These are phyloP conservation scores for Dicentrarchus labrax DNA, from an alignment of 2,113 vertebrate genomes.

Conservation along the genomic window DNA sequence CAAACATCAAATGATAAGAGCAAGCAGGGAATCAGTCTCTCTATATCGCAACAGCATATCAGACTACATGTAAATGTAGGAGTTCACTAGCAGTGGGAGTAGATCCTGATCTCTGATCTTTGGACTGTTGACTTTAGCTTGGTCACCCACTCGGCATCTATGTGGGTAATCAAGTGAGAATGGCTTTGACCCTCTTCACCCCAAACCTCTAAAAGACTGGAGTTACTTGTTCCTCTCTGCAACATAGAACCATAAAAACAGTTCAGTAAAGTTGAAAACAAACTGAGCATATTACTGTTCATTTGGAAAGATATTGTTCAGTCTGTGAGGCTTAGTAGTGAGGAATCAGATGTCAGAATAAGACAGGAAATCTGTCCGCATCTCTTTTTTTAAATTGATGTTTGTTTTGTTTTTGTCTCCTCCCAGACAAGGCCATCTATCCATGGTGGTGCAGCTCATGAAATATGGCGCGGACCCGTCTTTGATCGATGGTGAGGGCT, in stretches of 20 bases:
- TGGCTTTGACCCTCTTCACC: background rate
- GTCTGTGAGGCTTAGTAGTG: background rate
- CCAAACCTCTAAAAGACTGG: background rate
- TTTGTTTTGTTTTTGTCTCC: background rate
- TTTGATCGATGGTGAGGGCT: slow-evolving; percentile 98
- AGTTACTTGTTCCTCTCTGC: background rate
- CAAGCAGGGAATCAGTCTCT: background rate
- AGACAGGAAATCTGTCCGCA: background rate
- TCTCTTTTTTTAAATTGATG: background rate
- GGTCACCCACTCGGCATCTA: background rate
- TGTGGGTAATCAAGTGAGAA: background rate
- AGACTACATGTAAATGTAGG: background rate
- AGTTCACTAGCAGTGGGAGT: background rate
- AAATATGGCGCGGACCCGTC: slow-evolving; percentile 98
- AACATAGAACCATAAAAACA: background rate
- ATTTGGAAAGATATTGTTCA: background rate
- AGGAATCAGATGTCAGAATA: background rate
- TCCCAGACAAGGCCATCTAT: slow-evolving; percentile 95
- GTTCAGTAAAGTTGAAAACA: background rate
- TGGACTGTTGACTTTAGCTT: background rate
- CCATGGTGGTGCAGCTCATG: slow-evolving; percentile 99
- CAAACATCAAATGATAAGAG: background rate
- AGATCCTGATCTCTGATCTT: slow-evolving; percentile 1
- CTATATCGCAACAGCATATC: background rate
- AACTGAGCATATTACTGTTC: background rate